Percentiles rank a stretch among this genome's conserved stretches.
Evolutionary conservation across 2,113 vertebrate species (phyloP).

Genomic region (Epinephelus cyanopodus): DNA sequence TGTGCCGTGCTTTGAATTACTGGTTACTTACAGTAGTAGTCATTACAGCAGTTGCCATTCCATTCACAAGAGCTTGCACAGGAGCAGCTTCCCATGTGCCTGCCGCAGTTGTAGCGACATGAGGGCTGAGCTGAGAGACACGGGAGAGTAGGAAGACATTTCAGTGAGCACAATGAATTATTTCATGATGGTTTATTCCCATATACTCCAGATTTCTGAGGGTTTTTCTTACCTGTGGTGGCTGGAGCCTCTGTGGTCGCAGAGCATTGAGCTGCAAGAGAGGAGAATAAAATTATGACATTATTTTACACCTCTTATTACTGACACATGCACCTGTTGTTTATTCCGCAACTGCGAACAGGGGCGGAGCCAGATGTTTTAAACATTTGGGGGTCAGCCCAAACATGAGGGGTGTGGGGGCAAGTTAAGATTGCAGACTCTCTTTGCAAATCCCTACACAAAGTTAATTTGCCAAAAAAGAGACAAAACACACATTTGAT

Average conservation of each 20-base stretch:
- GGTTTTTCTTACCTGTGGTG: constrained; percentile 32
- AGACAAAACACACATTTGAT: too few relatives aligned
- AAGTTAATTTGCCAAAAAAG: too few relatives aligned
- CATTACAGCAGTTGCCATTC: constrained; percentile 70
- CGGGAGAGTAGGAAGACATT: too few relatives aligned
- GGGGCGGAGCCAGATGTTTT: too few relatives aligned
- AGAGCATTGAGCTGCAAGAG: constrained; percentile 31
- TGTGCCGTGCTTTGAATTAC: not conserved
- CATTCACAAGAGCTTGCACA: constrained; percentile 63
- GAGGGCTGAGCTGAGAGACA: constrained; percentile 30
- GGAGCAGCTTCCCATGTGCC: constrained; percentile 52
- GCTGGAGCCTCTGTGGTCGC: too few relatives aligned
- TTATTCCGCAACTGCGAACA: not conserved
- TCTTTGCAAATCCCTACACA: too few relatives aligned
- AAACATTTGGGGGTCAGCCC: too few relatives aligned
- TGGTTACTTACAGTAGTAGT: constrained; percentile 60
- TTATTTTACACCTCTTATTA: not conserved
- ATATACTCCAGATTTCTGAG: not conserved
- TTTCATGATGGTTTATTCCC: rapidly evolving
- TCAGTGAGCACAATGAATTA: not conserved
- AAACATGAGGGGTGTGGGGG: too few relatives aligned
- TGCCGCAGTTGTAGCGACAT: constrained; percentile 65
- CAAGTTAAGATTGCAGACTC: too few relatives aligned
- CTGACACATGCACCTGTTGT: not conserved
- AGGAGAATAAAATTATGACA: not conserved